Percentiles rank a stretch among this genome's conserved stretches.
Conservation (phyloP, 2,888 invertebrate species). For the Acrobasis repandana region DNA sequence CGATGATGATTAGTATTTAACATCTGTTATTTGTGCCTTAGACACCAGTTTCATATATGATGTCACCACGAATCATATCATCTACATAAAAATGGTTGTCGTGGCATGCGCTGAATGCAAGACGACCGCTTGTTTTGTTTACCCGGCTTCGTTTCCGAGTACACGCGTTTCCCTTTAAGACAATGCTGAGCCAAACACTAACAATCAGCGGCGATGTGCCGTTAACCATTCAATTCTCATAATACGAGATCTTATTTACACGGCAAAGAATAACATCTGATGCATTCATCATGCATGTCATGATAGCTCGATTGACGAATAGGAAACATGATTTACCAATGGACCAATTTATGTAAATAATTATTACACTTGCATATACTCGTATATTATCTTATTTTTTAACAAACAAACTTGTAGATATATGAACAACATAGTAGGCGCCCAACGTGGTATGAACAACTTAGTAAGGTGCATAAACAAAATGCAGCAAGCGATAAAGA, state of each 20-base stretch:
- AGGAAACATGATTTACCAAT: background rate
- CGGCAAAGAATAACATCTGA: constrained; percentile 14
- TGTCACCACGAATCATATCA: background rate
- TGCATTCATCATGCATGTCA: background rate
- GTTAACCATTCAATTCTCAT: constrained; percentile 19
- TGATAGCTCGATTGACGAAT: constrained; percentile 6
- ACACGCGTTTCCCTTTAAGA: constrained; percentile 8
- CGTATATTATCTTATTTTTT: too few relatives aligned
- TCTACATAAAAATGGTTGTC: constrained; percentile 11
- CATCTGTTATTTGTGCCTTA: background rate
- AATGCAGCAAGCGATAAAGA: too few relatives aligned
- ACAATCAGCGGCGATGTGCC: constrained; percentile 6
- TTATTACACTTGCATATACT: too few relatives aligned
- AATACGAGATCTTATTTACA: constrained; percentile 20
- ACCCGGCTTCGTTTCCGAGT: constrained; percentile 8
- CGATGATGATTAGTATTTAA: background rate
- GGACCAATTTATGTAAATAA: too few relatives aligned
- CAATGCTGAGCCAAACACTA: constrained; percentile 14
- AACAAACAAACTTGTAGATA: too few relatives aligned
- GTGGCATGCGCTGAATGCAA: constrained; percentile 14
- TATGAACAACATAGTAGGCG: too few relatives aligned
- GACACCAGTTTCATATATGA: background rate
- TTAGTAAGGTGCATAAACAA: too few relatives aligned
- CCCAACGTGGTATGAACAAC: too few relatives aligned
- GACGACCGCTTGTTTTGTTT: constrained; percentile 8